Base-by-base conservation (phyloP, 2,797 vertebrate species). In the Intellagama lesueurii region DNA sequence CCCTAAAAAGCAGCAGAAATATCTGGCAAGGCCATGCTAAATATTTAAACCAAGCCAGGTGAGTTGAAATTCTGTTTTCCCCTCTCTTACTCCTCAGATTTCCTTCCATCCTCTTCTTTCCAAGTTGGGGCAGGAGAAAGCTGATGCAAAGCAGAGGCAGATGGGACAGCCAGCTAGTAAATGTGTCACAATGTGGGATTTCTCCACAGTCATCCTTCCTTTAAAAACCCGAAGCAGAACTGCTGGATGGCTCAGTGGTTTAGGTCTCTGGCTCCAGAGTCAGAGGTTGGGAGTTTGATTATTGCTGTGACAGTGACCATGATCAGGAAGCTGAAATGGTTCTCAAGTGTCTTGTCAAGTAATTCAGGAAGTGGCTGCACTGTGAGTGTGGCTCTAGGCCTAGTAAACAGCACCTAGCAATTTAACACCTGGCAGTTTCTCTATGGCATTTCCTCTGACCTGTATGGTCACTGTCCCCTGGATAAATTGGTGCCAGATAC, bases 11-110 rank as follows among this genome's bases (percentile, higher is more conserved):
- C 95, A 95, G 93, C 94, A 93, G 92, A 88, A 94, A 95, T 91
- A 89, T 92, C 92, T 95, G 0, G 16, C 93, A 78, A 93, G 86
- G 64, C 88, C 89, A 86, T 95, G 75, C 89, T 88, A 82, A 90
- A 90, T 91, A 90, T 94, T 94, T 96, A 96, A 94, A 94, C 91
- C 93, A 30, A 94, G 93, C 89, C 81, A 95, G 94, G 94, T 94
- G 93, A 95, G 93, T 94, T 91, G 87, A 88, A 91, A 82, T 5
- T 79, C 83, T 0, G 69, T 88, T 89, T 84, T 86, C 82, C 68
- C 4, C 0, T 82, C 80, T 47, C 73, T 90, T 56, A 56, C 52
- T 56, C 52, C 12, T 7, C 52, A 56, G 8, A 83, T 80, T 87
- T 52, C 47, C 83, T 75, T 68, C 83, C 30, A 47, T 26, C 76